Conservation (phyloP, 2,797 vertebrate species). For the Eulemur rubriventer region DNA sequence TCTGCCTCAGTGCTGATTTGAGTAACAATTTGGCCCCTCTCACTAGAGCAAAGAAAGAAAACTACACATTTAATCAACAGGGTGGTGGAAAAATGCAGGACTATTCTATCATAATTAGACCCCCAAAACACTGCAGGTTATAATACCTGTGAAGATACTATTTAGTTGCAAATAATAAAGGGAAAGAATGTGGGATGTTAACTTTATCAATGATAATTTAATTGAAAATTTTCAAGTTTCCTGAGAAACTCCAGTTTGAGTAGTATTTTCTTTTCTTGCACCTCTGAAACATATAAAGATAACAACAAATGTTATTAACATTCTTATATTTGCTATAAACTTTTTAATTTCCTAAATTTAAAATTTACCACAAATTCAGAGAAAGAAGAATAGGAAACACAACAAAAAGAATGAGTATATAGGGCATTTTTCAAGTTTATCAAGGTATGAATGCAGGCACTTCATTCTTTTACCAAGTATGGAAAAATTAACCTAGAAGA, state of each 20-base stretch:
- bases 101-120: neutral
- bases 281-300: neutral
- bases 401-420: neutral
- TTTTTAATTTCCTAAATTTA: neutral
- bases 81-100: neutral
- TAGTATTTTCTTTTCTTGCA: neutral
- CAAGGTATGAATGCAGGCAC: neutral
- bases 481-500: neutral
- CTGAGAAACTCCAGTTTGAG: neutral
- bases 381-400: neutral
- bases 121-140: neutral
- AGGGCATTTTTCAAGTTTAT: neutral
- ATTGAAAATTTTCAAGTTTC: neutral
- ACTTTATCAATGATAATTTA: neutral
- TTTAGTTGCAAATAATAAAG: neutral
- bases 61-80: neutral
- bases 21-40: neutral
- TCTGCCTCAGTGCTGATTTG: neutral
- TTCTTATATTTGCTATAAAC: neutral
- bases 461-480: neutral
- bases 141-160: neutral
- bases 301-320: neutral
- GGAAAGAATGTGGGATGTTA: neutral
- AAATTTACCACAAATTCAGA: neutral
- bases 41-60: neutral